Percentiles rank a stretch among this genome's conserved stretches.
Evolutionary conservation across 2,113 vertebrate genomes (phyloP).

Genomic region (Neolamprologus cancellatus): DNA sequence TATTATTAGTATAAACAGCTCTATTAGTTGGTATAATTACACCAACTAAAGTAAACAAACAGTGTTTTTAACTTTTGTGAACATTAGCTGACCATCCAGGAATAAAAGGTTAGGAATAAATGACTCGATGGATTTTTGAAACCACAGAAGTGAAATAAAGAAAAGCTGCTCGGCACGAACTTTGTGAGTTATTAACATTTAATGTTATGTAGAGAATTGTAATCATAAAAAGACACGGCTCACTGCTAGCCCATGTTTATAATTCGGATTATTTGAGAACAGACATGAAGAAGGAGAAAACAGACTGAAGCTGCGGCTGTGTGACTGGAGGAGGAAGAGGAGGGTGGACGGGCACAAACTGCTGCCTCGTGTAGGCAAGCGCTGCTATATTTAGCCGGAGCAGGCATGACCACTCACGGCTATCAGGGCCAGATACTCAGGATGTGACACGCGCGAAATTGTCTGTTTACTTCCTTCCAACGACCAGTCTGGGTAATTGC

Average conservation of each 20-base stretch:
- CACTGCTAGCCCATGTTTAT: neutral
- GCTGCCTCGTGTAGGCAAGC: constrained; percentile 10
- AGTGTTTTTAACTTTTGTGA: neutral
- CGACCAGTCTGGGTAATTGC: fast-evolving
- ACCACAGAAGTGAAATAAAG: neutral
- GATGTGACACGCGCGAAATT: neutral
- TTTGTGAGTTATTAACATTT: fast-evolving
- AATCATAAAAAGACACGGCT: neutral
- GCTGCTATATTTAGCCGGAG: constrained; percentile 34
- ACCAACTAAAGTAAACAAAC: neutral
- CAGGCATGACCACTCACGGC: constrained; percentile 19
- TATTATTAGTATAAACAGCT: neutral
- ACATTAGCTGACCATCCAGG: neutral
- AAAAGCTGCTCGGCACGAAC: fast-evolving
- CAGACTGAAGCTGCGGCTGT: neutral
- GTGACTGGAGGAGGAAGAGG: neutral
- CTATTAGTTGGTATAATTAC: neutral
- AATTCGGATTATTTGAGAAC: neutral
- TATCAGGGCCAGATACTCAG: neutral
- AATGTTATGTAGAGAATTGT: fast-evolving
- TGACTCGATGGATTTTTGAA: neutral
- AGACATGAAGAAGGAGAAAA: neutral
- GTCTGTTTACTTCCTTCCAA: neutral
- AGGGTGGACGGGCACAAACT: neutral
- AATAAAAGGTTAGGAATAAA: fast-evolving